Evolutionary conservation across 2,888 invertebrate genomes (phyloP), one percentile per base, ranked within the genome.

Genomic region (Sceliomorpha sp.): DNA sequence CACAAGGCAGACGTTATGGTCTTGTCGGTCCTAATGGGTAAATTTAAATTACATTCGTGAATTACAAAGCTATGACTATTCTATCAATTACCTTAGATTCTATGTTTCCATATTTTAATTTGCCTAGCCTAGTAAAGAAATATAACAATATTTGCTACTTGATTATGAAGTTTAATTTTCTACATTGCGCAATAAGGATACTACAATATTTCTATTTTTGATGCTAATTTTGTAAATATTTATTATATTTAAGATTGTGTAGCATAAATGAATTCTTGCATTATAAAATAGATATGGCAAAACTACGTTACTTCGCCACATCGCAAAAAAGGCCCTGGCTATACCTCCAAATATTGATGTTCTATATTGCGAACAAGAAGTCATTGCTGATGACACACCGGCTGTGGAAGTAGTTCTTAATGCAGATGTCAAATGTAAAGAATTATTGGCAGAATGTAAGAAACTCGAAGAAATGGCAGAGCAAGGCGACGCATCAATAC

Each of bases 1-100:
- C n/a, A n/a, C n/a, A n/a, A n/a, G n/a, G n/a, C n/a, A n/a, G n/a
- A n/a, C n/a, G 97, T 78, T 99, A 99, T 88, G 99, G 99, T 80
- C 90, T 99, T 2, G 99, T 99, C 1, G 99, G 99, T 14, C 99
- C 99, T 0, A 99, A 99, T 88, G 99, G 97, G 93, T 94, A 88
- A 86, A 89, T 80, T 56, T 36, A 17, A 36, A 31, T 31, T 6
- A 9, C 6, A 50, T 14, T n/a, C n/a, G n/a, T n/a, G n/a, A n/a
- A n/a, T n/a, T n/a, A n/a, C n/a, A n/a, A n/a, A n/a, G n/a, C n/a
- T n/a, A n/a, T n/a, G n/a, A n/a, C n/a, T n/a, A n/a, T n/a, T n/a
- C n/a, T n/a, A n/a, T n/a, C n/a, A n/a, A n/a, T n/a, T n/a, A n/a
- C n/a, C n/a, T n/a, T n/a, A n/a, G n/a, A n/a, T n/a, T n/a, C n/a